A percentile compares a stretch with the other conserved stretches of the same genome.
Conservation (phyloP, 2,797 vertebrate genomes). For the Moxostoma hubbsi region DNA sequence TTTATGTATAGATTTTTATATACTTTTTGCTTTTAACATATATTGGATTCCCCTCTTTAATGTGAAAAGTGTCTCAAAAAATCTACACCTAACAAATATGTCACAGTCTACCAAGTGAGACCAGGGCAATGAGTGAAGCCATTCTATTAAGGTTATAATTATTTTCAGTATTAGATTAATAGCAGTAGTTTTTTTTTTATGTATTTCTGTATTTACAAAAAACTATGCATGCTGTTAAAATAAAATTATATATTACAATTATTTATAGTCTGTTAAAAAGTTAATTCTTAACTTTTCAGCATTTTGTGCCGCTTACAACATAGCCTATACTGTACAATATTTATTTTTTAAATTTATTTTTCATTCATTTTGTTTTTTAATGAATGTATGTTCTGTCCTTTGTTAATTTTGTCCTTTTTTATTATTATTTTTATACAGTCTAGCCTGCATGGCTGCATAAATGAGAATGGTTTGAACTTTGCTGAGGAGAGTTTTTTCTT, state of each 20-base stretch:
- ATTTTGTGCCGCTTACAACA: constrained; percentile 88
- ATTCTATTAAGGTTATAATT: constrained; percentile 88
- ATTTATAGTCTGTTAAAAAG: constrained; percentile 99
- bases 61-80: constrained; percentile 87
- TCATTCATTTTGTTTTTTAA: constrained; percentile 53
- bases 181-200: constrained; percentile 72
- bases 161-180: constrained; percentile 81
- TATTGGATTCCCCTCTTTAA: constrained; percentile 70
- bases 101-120: constrained; percentile 88
- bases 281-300: constrained; percentile 88
- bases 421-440: constrained; percentile 66
- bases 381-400: constrained; percentile 64
- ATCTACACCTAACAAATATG: constrained; percentile 78
- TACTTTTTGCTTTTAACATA: constrained; percentile 73
- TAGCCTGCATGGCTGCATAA: constrained; percentile 53
- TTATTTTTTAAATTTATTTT: constrained; percentile 58
- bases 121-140: constrained; percentile 93
- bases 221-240: constrained; percentile 94
- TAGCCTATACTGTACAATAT: constrained; percentile 85
- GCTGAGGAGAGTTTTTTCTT: constrained; percentile 63
- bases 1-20: constrained; percentile 73
- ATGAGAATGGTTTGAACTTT: constrained; percentile 49
- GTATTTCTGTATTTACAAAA: constrained; percentile 94
- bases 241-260: constrained; percentile 98
- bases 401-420: constrained; percentile 7